Evolutionary conservation across 2,797 vertebrate species (phyloP).

Genomic region (Corythornis leucogaster): DNA sequence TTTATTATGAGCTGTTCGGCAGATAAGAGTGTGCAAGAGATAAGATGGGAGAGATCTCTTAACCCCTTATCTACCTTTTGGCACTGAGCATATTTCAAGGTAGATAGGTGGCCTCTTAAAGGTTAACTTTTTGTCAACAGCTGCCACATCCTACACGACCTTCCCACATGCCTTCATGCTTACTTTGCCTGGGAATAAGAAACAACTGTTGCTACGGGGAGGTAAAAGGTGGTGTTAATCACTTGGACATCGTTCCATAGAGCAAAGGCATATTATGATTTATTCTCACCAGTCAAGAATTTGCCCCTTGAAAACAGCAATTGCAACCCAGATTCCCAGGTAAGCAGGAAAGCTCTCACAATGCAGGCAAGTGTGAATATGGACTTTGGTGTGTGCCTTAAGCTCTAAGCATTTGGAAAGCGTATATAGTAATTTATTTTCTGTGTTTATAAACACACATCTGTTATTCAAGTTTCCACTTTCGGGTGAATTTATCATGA

Average conservation of each 20-base stretch:
- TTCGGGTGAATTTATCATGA: conserved; percentile 41
- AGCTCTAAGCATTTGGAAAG: conserved; percentile 37
- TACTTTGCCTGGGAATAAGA: neutral
- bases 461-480: conserved; percentile 42
- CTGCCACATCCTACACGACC: conserved; percentile 16
- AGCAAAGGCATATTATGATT: neutral
- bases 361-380: neutral
- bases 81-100: conserved; percentile 67
- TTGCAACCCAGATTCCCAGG: conserved; percentile 11
- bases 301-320: neutral
- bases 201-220: conserved; percentile 29
- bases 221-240: conserved; percentile 48
- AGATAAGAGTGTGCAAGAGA: conserved; percentile 50
- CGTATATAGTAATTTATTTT: conserved; percentile 1
- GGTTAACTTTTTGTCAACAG: conserved; percentile 48
- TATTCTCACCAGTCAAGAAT: conserved; percentile 32
- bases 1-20: conserved; percentile 57
- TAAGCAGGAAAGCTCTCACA: neutral
- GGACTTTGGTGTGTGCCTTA: neutral
- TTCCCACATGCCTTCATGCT: neutral
- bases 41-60: conserved; percentile 58
- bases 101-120: conserved; percentile 20
- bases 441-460: conserved; percentile 43
- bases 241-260: neutral
- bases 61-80: conserved; percentile 54